Conservation (phyloP, 2,113 vertebrate species). For the Serilophus lunatus region DNA sequence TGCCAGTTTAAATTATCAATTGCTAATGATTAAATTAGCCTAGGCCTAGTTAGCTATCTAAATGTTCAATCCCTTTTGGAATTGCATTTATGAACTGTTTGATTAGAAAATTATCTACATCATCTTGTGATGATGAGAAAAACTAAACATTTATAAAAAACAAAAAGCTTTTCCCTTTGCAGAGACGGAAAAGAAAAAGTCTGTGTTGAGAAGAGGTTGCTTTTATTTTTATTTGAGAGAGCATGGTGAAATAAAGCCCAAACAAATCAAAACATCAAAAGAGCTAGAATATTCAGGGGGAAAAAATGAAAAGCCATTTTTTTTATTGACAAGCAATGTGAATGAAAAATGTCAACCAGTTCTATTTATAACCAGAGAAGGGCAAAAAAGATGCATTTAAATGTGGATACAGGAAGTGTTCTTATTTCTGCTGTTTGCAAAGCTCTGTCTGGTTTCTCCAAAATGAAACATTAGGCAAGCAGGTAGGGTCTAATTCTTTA, state of each 20-base stretch:
- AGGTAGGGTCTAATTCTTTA: background rate
- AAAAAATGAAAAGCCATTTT: background rate
- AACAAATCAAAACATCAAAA: background rate
- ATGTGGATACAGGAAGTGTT: background rate
- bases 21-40: slow-evolving; percentile 22
- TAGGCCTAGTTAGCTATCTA: background rate
- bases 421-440: background rate
- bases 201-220: background rate
- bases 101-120: background rate
- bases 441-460: background rate
- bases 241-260: background rate
- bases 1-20: background rate
- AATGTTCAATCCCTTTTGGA: background rate
- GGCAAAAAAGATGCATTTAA: background rate
- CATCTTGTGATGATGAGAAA: background rate
- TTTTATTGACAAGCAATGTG: background rate
- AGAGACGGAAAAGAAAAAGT: background rate
- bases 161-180: background rate
- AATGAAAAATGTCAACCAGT: background rate
- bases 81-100: background rate
- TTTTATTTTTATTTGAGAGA: background rate
- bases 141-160: background rate
- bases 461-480: background rate
- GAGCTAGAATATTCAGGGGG: background rate
- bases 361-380: background rate